Base-by-base conservation (phyloP, 1,140 invertebrate species). In the Xylocopa sonorina region DNA sequence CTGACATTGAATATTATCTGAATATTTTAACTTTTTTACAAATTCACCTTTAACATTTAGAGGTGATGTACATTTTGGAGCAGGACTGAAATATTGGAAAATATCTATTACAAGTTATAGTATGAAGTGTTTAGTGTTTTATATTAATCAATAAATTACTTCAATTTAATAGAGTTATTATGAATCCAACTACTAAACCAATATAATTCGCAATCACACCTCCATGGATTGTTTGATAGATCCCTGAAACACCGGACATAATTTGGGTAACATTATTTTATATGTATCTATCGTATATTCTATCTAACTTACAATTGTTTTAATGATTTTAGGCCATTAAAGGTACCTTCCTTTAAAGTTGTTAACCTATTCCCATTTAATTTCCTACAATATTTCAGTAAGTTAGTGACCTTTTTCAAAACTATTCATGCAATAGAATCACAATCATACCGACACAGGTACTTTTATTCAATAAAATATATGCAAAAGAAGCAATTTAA, bases 171-270 rank as follows among this genome's bases (percentile, higher is more conserved):
- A 21, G 95, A 94, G 2, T 93, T 93, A 72, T 94, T 95, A 81
- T 94, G 93, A 0, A 94, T 93, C 96, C 96, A 97, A 83, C 95
- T 95, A 9, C 96, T 94, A 1, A 98, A 93, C 97, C 97, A 97
- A 51, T 96, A 93, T 2, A 98, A 88, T 51, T 96, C 94, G 89
- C 97, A 98, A 88, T 98, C 96, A 90, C 97, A 98, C 67, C 95
- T 94, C 87, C 97, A 93, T 4, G 96, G 96, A 92, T 97, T 97
- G 62, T 94, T 94, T 38, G 96, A 95, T 82, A 97, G 92, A 87
- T 97, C 96, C 57, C 96, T 97, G 91, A 34, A 94, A 89, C 34
- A 84, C 58, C 62, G 74, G 64, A 63, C 38, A 53, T 48, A 72
- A 72, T 77, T 64, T 48, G 41, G 66, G 66, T 53, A 29, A 79